phyloP scores from a whole-genome alignment of 53 echinoderm and acorn worm genomes.

The Arbacia lixula region DNA sequence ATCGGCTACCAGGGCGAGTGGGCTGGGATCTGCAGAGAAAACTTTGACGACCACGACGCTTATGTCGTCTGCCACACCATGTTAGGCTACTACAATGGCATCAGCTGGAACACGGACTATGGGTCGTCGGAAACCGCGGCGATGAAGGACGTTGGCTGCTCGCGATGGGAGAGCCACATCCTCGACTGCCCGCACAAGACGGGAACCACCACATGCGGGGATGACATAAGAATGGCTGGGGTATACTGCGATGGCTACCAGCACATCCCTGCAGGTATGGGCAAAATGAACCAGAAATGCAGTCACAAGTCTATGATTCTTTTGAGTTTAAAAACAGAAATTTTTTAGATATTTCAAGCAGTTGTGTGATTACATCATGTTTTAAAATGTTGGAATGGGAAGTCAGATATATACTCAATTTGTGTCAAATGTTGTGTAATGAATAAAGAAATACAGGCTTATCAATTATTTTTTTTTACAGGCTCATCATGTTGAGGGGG shows the following conservation, averaged over 20 bases:
- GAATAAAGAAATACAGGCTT: too few species aligned
- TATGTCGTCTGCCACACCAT: neutral
- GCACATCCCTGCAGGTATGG: too few species aligned
- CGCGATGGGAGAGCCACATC: neutral
- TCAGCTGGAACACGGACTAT: neutral
- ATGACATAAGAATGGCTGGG: neutral
- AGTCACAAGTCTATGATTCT: too few species aligned
- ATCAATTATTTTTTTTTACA: too few species aligned
- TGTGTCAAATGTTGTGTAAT: too few species aligned
- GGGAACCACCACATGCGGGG: neutral
- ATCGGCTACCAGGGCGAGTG: neutral
- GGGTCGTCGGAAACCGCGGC: neutral
- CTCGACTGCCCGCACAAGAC: conserved; percentile 4
- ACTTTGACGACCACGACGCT: neutral
- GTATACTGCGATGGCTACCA: neutral
- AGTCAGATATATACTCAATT: too few species aligned
- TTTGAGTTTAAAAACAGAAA: too few species aligned
- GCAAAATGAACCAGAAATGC: too few species aligned
- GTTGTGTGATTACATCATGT: too few species aligned
- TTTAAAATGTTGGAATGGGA: too few species aligned
- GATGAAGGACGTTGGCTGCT: neutral
- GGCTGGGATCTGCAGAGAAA: neutral
- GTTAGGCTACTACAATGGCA: neutral
- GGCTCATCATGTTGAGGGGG: too few species aligned
- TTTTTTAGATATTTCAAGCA: too few species aligned